These are phyloP conservation scores for Andrena fulva DNA, from an alignment of 2,888 invertebrate species.

Conservation along the genomic window DNA sequence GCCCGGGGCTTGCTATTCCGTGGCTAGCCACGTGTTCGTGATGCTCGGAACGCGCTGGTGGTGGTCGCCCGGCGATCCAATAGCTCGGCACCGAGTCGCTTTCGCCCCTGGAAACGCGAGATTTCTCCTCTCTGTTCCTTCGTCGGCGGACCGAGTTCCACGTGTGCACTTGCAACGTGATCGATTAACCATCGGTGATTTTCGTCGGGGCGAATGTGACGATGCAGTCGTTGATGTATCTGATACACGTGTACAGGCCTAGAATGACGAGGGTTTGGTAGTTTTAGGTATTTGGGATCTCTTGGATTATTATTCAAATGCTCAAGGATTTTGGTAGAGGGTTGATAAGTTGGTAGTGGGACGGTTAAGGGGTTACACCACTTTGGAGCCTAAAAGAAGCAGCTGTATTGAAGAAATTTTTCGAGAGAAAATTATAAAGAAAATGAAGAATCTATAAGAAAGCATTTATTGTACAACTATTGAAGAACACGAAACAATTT, in stretches of 20 bases:
- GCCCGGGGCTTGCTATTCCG: slow-evolving; percentile 74
- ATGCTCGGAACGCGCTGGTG: slow-evolving; percentile 59
- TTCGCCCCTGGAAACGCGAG: slow-evolving; percentile 44
- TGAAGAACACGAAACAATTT: no score
- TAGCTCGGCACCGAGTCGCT: slow-evolving; percentile 55
- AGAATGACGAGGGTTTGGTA: background rate
- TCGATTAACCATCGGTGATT: slow-evolving; percentile 9
- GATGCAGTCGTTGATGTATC: background rate
- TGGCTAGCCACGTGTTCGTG: slow-evolving; percentile 74
- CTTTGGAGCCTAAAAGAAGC: no score
- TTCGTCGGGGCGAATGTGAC: background rate
- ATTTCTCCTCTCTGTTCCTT: slow-evolving; percentile 42
- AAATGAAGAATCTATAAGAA: no score
- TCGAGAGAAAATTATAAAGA: no score
- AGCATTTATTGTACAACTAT: no score
- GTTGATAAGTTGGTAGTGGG: background rate
- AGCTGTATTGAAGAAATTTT: no score
- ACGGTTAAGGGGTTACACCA: background rate
- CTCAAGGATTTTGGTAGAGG: background rate
- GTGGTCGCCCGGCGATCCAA: slow-evolving; percentile 53
- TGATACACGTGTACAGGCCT: background rate
- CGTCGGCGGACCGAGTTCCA: background rate
- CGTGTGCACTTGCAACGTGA: background rate
- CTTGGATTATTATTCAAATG: no score
- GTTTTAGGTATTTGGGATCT: no score